Percentiles rank a stretch among this genome's conserved stretches.
Conservation (phyloP, 2,113 vertebrate genomes). For the Bucco capensis region DNA sequence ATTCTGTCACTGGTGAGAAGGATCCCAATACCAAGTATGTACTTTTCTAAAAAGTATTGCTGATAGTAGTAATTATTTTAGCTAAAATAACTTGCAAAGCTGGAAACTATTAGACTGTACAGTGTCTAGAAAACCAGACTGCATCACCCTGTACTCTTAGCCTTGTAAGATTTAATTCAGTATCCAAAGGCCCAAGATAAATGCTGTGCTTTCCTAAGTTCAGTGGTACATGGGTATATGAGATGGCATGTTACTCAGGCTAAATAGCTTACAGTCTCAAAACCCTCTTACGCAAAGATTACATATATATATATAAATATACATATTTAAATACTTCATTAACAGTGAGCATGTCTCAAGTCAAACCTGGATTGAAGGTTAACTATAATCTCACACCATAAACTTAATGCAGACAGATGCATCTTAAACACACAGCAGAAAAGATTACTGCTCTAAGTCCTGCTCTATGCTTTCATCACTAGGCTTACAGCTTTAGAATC, state of each 20-base stretch:
- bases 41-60: not conserved
- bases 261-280: not conserved
- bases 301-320: not conserved
- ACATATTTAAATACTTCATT: not conserved
- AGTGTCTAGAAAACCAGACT: not conserved
- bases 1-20: not conserved
- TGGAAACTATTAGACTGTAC: not conserved
- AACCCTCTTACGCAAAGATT: not conserved
- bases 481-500: not conserved
- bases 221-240: not conserved
- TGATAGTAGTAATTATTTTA: not conserved
- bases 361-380: not conserved
- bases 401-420: not conserved
- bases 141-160: not conserved
- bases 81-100: not conserved
- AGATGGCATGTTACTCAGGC: not conserved
- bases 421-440: not conserved
- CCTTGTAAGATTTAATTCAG: fast-evolving
- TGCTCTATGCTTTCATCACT: not conserved
- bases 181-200: not conserved
- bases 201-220: not conserved
- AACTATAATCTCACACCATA: not conserved
- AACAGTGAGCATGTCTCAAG: not conserved
- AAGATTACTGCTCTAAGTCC: not conserved
- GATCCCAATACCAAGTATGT: not conserved